Evolutionary conservation across 2,113 vertebrate genomes (phyloP).

Genomic region (Spermophilus dauricus): DNA sequence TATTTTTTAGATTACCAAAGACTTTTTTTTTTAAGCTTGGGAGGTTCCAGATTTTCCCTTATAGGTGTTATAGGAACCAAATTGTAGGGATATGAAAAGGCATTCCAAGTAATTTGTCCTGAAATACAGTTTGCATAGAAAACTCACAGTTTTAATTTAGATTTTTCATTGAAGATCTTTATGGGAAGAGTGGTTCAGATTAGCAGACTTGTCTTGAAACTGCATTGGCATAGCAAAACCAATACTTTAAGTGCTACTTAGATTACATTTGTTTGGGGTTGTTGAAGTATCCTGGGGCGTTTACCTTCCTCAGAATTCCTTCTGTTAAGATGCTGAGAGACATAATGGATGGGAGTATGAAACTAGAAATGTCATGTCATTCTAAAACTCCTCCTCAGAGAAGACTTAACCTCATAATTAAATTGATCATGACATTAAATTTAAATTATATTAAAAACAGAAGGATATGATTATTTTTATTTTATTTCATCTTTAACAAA

Average conservation of each 20-base stretch:
- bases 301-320: background rate
- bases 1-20: background rate
- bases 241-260: background rate
- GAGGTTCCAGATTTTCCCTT: background rate
- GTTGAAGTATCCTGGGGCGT: background rate
- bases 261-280: background rate
- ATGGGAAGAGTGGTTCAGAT: background rate
- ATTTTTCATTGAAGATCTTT: background rate
- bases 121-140: background rate
- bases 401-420: background rate
- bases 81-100: background rate
- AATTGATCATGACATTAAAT: background rate
- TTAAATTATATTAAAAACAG: background rate
- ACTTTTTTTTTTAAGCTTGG: background rate
- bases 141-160: background rate
- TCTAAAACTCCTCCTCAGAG: background rate
- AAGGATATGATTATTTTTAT: background rate
- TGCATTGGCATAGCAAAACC: background rate
- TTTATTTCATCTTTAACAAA: conserved; percentile 19
- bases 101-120: background rate
- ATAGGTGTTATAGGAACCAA: background rate
- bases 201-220: background rate
- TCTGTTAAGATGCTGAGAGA: background rate
- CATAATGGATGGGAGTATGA: background rate
- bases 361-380: background rate